Evolutionary conservation across 2,888 invertebrate species (phyloP), one percentile per base, ranked within the genome.

Genomic region (Atethmia centrago): DNA sequence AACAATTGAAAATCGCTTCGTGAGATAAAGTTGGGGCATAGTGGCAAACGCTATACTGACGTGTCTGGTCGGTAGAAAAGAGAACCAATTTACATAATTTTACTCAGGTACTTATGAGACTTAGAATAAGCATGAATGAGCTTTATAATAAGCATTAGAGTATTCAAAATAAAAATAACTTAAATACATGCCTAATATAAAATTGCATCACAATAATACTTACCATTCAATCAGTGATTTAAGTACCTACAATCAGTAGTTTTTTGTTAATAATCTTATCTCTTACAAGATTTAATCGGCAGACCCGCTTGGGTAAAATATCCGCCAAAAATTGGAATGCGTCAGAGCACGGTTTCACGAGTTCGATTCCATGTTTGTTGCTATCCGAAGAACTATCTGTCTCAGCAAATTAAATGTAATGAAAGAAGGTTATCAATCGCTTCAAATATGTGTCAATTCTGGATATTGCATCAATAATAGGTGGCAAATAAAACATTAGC

Each of bases 311-410:
- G 2, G 14, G 36, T 3, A n/a, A 55, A 47, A 55, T 31, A 31
- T n/a, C 47, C 12, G 7, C 31, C 36, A 16, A 31, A 58, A 31
- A 56, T n/a, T 21, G 3, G 28, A 49, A 36, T 70, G 56, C 42
- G 56, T 62, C 16, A 56, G 49, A 36, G n/a, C 62, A 56, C 12
- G 19, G 31, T 47, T 16, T 36, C 21, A 45, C 58, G 14, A 59
- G 31, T 76, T 70, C 36, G 71, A 62, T 76, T 58, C 63, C 55
- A 70, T 16, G 2, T 70, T 58, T 40, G 1, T 40, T 63, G 21
- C 14, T 47, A 19, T 5, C 19, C 3, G n/a, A 62, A 31, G 2
- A 16, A 40, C 2, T 40, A 21, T 3, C n/a, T 10, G 1, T 10
- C 7, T 31, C 7, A 2, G 10, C 3, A 10, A 36, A 36, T n/a